Base-by-base conservation (phyloP, 1,140 invertebrate genomes). In the Lasioglossum baleicum region DNA sequence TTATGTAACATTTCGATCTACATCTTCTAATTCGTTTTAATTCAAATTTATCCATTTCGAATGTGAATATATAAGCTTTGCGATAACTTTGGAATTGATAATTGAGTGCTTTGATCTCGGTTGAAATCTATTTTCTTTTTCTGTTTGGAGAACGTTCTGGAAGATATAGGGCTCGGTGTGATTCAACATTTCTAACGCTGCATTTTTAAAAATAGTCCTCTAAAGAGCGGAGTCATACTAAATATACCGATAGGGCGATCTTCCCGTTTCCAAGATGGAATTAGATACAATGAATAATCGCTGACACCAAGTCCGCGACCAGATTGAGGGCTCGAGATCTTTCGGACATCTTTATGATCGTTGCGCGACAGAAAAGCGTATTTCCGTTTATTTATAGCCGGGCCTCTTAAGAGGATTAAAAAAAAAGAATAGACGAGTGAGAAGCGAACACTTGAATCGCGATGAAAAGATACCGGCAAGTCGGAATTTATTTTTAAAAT, bases 231-330 rank as follows among this genome's bases (percentile, higher is more conserved):
- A 78, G 48, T 42, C 51, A 10, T 64, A 42, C 75, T 72, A 78
- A 78, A 78, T 71, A 78, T 78, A 72, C 11, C 68, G 56, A 70
- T 61, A 64, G 58, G 35, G 7, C 31, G 40, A 40, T 76, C 64
- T 40, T 77, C 69, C 48, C 58, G 40, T 78, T 31, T 78, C 60
- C 40, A 64, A 64, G 75, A 64, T 72, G 31, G 51, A 77, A 77
- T 77, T 77, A 77, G 75, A 77, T 48, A 71, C 58, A 48, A 26
- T 77, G 75, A 77, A 77, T 77, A 77, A 77, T 63, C 75, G 58
- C 13, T 71, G 53, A 71, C 75, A 72, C 68, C 22, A 26, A 26
- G 68, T 10, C 7, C 53, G 8, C 44, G 56, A 78, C 63, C 44
- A 40, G 63, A 78, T 64, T 31, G 22, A 8, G 31, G 6, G 8